phyloP scores from a whole-genome alignment of 2,888 invertebrate genomes.

The Ormyrus pomaceus region DNA sequence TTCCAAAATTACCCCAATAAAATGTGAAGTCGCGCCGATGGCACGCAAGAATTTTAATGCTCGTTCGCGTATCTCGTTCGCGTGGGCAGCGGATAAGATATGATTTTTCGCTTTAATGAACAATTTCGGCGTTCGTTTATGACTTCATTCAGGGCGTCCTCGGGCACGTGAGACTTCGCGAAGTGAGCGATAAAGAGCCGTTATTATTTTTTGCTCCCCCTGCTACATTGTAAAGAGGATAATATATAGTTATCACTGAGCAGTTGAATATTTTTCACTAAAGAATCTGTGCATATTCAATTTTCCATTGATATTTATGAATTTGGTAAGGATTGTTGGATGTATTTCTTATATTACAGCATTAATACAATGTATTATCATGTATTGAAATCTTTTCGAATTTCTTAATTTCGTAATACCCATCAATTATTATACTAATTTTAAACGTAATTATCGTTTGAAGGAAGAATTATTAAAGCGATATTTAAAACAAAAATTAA shows the following conservation, averaged over 20 bases:
- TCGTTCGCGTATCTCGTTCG: constrained; percentile 7
- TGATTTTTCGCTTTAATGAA: constrained; percentile 45
- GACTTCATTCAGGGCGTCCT: constrained; percentile 21
- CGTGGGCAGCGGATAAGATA: constrained; percentile 31
- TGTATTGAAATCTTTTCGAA: too few relatives aligned
- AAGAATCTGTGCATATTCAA: background rate
- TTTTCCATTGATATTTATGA: too few relatives aligned
- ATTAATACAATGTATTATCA: too few relatives aligned
- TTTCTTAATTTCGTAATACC: too few relatives aligned
- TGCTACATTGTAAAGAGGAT: constrained; percentile 20
- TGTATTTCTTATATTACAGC: too few relatives aligned
- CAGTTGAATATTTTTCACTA: constrained; percentile 7
- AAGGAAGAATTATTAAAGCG: too few relatives aligned
- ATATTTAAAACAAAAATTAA: too few relatives aligned
- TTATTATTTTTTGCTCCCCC: constrained; percentile 5
- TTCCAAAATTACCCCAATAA: constrained; percentile 32
- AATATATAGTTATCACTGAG: constrained; percentile 6
- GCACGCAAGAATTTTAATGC: constrained; percentile 10
- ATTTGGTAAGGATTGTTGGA: too few relatives aligned
- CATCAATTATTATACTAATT: too few relatives aligned
- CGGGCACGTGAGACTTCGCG: background rate
- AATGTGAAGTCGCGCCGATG: constrained; percentile 19
- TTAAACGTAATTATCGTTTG: too few relatives aligned
- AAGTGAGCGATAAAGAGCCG: constrained; percentile 18
- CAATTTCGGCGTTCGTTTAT: constrained; percentile 47